These are phyloP conservation scores for Idaea dimidiata DNA, from an alignment of 2,888 invertebrate genomes.

Conservation along the genomic window DNA sequence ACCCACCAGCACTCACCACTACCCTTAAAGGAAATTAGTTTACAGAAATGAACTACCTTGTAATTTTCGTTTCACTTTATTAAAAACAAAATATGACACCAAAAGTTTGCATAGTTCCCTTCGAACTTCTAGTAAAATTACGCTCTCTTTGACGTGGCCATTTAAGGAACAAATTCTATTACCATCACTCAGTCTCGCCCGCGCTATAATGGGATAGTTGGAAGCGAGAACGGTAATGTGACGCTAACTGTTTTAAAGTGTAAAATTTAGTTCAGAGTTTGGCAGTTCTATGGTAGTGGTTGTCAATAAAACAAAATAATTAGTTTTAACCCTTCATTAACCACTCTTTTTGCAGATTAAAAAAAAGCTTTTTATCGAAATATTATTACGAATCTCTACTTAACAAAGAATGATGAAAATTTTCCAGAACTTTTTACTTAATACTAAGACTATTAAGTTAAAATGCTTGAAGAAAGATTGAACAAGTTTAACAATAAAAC, in stretches of 20 bases:
- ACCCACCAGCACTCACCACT: neutral
- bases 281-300: neutral
- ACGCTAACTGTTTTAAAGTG: constrained; percentile 25
- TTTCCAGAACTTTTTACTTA: neutral
- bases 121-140: neutral
- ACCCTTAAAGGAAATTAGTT: neutral
- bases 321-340: too few species aligned
- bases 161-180: constrained; percentile 55
- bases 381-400: too few species aligned
- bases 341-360: too few species aligned
- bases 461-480: neutral
- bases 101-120: neutral
- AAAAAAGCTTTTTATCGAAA: too few species aligned
- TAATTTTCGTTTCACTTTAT: neutral
- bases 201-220: constrained; percentile 25
- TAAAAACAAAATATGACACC: neutral
- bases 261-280: constrained; percentile 2
- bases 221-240: constrained; percentile 20
- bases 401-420: too few species aligned
- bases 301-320: neutral
- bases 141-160: constrained; percentile 46
- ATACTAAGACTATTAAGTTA: neutral
- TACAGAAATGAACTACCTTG: neutral
- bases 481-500: neutral
- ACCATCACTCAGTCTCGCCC: constrained; percentile 33